Evolutionary conservation across 2,797 vertebrate species (phyloP), one percentile per base, ranked within the genome.

Genomic region (Valencia hispanica): DNA sequence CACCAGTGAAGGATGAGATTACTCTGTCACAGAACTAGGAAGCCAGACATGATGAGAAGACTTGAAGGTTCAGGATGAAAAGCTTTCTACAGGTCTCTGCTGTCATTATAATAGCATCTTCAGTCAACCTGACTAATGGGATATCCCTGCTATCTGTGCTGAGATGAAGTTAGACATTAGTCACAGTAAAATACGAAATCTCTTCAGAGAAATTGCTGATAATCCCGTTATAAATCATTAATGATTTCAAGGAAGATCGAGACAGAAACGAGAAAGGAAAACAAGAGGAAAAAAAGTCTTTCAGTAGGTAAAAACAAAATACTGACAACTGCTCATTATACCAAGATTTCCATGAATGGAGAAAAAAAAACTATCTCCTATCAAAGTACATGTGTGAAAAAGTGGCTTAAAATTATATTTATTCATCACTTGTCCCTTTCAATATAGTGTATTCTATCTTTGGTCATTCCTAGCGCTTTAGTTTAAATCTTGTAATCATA

Each of bases 91-190:
- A 70, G 63, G 51, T 43, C 51, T 43, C 34, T 43, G 22, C n/a
- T 53, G 69, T 51, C 69, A 53, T 39, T 39, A 14, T 18, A 39
- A 34, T 51, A 32, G 15, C 70, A 72, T 74, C 20, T 25, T 65
- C 70, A 63, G 63, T 50, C 55, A 59, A 74, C 45, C 34, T 30
- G 27, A 7, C 27, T 57, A 22, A 69, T 70, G 78, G 73, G 55
- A 79, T 32, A 20, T 72, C 41, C 39, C 41, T 22, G 8, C 4
- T 72, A 59, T 65, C 27, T 14, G 47, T 65, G 79, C 75, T 75
- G 55, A 83, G 78, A 70, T 85, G 69, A 82, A 86, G 82, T 51
- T 48, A 80, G 57, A 77, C 81, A 82, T 80, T 63, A 18, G 72
- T 72, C 82, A 36, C 2, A n/a, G 50, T 55, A 32, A 86, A 74